These are phyloP conservation scores for Lordiphosa clarofinis DNA, from an alignment of 1,140 invertebrate species.

Conservation along the genomic window DNA sequence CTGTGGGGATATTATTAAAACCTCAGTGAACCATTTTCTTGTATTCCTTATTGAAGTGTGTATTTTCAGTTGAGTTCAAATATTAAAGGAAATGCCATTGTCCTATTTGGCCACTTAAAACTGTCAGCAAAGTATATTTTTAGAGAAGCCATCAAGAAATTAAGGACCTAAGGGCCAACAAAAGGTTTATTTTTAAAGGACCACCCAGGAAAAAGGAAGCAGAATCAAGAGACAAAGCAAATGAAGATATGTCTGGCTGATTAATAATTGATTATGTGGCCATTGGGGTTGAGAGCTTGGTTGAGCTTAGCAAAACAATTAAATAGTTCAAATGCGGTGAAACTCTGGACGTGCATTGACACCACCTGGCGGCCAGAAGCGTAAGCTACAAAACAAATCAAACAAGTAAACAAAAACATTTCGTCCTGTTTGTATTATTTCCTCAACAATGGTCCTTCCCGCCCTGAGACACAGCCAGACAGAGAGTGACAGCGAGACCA, in stretches of 20 bases:
- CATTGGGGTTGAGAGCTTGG: not conserved
- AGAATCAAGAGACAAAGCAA: constrained; percentile 33
- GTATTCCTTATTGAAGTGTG: too few relatives aligned
- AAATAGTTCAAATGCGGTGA: constrained; percentile 9
- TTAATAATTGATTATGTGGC: constrained; percentile 37
- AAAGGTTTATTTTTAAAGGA: constrained; percentile 26
- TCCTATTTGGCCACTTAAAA: constrained; percentile 18
- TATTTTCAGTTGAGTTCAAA: too few relatives aligned
- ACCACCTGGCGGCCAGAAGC: constrained; percentile 46
- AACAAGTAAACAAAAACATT: constrained; percentile 52
- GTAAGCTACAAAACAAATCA: constrained; percentile 27
- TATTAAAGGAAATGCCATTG: too few relatives aligned
- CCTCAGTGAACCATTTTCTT: too few relatives aligned
- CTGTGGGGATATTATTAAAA: too few relatives aligned
- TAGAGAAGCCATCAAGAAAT: constrained; percentile 15
- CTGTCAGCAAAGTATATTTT: constrained; percentile 37
- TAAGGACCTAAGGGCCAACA: constrained; percentile 3
- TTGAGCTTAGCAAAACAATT: constrained; percentile 30
- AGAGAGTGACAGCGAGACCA: not conserved
- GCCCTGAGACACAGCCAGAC: constrained; percentile 2
- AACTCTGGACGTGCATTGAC: constrained; percentile 28
- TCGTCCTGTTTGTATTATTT: constrained; percentile 45
- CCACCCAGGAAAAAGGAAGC: constrained; percentile 12
- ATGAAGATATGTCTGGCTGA: constrained; percentile 32
- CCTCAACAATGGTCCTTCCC: constrained; percentile 21